phyloP scores from a whole-genome alignment of 2,888 invertebrate species.

The Eumacrocentrus americanus region DNA sequence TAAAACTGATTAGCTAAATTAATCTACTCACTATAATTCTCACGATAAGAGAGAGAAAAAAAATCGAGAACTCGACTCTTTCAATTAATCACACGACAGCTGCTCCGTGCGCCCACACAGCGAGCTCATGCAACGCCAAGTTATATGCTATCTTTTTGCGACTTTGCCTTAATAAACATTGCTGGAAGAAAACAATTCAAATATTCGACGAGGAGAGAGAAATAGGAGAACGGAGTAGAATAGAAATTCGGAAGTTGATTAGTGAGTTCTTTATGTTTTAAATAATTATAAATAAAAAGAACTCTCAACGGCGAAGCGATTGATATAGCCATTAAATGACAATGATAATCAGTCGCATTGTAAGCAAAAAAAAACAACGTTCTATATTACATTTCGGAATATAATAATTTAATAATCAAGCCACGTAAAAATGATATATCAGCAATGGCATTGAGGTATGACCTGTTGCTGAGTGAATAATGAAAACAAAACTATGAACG shows the following conservation, averaged over 20 bases:
- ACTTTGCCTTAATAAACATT: conserved; percentile 44
- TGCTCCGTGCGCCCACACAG: conserved; percentile 61
- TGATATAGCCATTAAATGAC: background rate
- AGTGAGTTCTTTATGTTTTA: background rate
- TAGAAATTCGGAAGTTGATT: conserved; percentile 1
- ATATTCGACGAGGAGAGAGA: conserved; percentile 18
- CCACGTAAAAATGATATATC: background rate
- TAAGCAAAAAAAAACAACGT: background rate
- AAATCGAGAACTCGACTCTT: conserved; percentile 1
- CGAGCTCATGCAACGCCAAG: conserved; percentile 60
- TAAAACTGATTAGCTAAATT: background rate
- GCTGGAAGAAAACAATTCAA: conserved; percentile 29
- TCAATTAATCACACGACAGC: conserved; percentile 46
- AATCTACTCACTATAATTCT: background rate
- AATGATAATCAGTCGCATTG: conserved; percentile 1
- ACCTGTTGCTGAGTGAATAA: background rate
- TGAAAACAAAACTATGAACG: background rate
- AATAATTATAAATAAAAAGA: conserved; percentile 5
- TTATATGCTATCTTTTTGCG: conserved; percentile 44
- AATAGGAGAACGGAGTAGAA: conserved; percentile 7
- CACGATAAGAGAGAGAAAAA: background rate
- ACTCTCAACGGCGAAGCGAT: conserved; percentile 10
- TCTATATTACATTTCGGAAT: too few relatives aligned
- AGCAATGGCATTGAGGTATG: conserved; percentile 4
- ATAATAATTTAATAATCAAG: background rate